Base-by-base conservation (phyloP, 2,888 invertebrate species). In the Atrina japonica region DNA sequence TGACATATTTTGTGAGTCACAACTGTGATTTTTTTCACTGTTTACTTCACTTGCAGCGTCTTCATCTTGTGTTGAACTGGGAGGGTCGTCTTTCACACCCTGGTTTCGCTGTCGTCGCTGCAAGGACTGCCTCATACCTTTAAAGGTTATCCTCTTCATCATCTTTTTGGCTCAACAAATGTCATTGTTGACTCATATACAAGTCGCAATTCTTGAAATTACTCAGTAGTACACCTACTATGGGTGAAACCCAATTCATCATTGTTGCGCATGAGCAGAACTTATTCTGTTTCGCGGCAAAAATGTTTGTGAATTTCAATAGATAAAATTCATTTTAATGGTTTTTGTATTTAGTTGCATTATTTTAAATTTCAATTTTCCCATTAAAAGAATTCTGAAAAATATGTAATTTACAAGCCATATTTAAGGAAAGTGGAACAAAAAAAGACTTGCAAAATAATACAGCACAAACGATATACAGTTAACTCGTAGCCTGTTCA, bases 81-180 rank as follows among this genome's bases (percentile, higher is more conserved):
- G 66, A 64, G 71, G 30, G 53, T 63, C 72, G 29, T 43, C 45
- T 27, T 53, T 58, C 2, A 58, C 55, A 64, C 30, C 63, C 50
- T 64, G 52, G 64, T 66, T 65, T 64, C 68, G 53, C 35, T 65
- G 45, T 29, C 59, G 40, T 47, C 66, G 76, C 73, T 69, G 77
- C 55, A 75, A 75, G 73, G 83, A 82, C 69, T 83, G 73, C 65
- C 74, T 75, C 66, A 78, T 75, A 63, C 78, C 76, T 55, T 79
- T 81, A 50, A 77, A 77, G 66, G 72, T 77, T 70, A 78, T 81
- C 70, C 82, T 84, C 81, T 84, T 84, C 86, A 86, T 86, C 77
- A 73, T 83, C 56, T 56, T 14, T n/a, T 35, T 5, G 23, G 23
- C 40, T 23, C 35, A 41, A 35, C 21, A 40, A 40, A 35, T 56